phyloP scores from a whole-genome alignment of 2,888 invertebrate genomes.

The Zaprionus bogoriensis region DNA sequence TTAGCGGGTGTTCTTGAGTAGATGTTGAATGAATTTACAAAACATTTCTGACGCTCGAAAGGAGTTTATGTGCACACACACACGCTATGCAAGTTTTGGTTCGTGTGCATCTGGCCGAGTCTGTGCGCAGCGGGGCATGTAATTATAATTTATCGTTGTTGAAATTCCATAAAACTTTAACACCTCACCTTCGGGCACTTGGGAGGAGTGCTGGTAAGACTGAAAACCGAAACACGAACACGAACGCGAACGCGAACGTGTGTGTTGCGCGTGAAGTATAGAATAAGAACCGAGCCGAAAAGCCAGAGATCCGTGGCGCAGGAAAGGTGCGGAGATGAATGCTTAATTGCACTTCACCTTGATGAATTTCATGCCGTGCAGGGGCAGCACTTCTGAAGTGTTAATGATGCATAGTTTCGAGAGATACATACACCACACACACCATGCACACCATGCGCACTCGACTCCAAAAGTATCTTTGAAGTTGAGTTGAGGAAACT shows the following conservation, averaged over 20 bases:
- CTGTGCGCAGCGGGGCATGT: slow-evolving; percentile 49
- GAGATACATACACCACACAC: slow-evolving; percentile 7
- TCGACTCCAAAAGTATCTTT: slow-evolving; percentile 6
- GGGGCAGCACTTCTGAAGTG: slow-evolving; percentile 26
- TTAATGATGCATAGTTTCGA: slow-evolving; percentile 34
- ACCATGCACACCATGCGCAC: neutral
- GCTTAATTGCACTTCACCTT: slow-evolving; percentile 56
- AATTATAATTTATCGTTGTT: slow-evolving; percentile 65
- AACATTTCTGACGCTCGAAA: slow-evolving; percentile 49
- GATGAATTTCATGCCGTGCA: slow-evolving; percentile 35
- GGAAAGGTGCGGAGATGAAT: slow-evolving; percentile 26
- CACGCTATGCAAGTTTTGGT: neutral
- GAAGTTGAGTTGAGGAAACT: slow-evolving; percentile 10
- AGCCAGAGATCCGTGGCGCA: slow-evolving; percentile 18
- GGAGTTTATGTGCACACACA: slow-evolving; percentile 1
- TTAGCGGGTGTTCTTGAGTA: slow-evolving; percentile 48
- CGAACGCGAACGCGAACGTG: neutral
- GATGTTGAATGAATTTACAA: slow-evolving; percentile 50
- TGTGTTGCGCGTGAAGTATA: slow-evolving; percentile 9
- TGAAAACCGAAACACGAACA: slow-evolving; percentile 5
- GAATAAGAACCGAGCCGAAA: neutral
- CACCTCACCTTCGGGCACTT: slow-evolving; percentile 48
- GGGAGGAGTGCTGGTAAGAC: slow-evolving; percentile 36
- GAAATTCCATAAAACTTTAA: slow-evolving; percentile 65
- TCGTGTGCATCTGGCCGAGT: slow-evolving; percentile 16